These are phyloP conservation scores for Cheilosia vernalis DNA, from an alignment of 2,888 invertebrate genomes.

Conservation along the genomic window DNA sequence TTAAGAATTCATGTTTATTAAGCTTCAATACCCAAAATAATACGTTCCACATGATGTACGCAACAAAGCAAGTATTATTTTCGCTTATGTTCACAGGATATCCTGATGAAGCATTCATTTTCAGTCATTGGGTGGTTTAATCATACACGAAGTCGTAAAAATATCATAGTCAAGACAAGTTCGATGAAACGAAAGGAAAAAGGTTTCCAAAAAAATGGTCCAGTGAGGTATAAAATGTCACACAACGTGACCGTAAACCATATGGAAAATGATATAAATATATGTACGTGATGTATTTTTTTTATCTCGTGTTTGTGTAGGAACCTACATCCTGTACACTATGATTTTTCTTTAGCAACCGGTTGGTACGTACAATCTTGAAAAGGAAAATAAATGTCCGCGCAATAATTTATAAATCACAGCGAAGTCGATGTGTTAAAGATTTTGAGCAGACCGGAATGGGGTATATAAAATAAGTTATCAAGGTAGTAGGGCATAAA, in stretches of 20 bases:
- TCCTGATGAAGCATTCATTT: conserved; percentile 43
- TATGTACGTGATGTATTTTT: neutral
- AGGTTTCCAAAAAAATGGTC: conserved; percentile 20
- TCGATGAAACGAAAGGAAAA: conserved; percentile 34
- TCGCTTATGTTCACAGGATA: conserved; percentile 33
- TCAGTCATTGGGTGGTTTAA: conserved; percentile 66
- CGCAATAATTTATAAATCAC: conserved; percentile 60
- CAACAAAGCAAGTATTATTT: conserved; percentile 49
- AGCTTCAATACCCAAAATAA: conserved; percentile 49
- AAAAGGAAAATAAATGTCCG: conserved; percentile 47
- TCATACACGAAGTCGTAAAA: conserved; percentile 62
- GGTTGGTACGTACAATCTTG: conserved; percentile 24
- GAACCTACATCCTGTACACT: neutral
- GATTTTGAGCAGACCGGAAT: neutral
- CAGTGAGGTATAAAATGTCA: conserved; percentile 45
- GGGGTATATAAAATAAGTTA: too few species aligned
- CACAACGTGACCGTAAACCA: conserved; percentile 59
- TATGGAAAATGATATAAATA: conserved; percentile 29
- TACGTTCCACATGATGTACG: conserved; percentile 30
- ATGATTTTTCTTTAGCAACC: neutral
- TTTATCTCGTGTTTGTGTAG: neutral
- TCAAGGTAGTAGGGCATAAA: neutral
- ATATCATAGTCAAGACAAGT: conserved; percentile 36
- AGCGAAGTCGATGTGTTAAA: conserved; percentile 28
- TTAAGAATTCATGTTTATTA: conserved; percentile 45